phyloP scores from a whole-genome alignment of 2,888 invertebrate species.

The Rotaria macrura region DNA sequence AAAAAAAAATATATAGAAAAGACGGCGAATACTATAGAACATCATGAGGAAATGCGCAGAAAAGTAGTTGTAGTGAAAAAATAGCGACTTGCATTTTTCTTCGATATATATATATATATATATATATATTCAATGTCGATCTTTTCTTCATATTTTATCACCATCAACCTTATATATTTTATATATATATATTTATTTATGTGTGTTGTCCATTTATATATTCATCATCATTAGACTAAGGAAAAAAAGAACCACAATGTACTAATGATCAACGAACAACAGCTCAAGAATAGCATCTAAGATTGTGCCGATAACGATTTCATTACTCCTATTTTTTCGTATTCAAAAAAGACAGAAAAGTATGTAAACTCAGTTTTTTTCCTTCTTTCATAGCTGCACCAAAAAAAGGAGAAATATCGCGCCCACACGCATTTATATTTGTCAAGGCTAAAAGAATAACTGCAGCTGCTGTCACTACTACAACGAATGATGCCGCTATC shows the following conservation, averaged over 20 bases:
- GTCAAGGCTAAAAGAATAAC: background rate
- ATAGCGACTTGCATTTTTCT: background rate
- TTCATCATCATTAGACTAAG: background rate
- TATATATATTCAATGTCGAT: background rate
- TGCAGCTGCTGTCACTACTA: background rate
- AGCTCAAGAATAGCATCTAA: background rate
- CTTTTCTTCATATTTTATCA: background rate
- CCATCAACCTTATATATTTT: background rate
- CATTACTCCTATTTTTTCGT: background rate
- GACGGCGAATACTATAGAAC: background rate
- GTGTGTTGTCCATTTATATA: slow-evolving; percentile 3
- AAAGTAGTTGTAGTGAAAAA: background rate
- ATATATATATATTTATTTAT: background rate
- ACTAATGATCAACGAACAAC: slow-evolving; percentile 2
- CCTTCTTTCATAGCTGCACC: background rate
- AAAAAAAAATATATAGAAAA: background rate
- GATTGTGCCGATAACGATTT: background rate
- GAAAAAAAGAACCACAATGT: background rate
- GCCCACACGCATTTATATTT: background rate
- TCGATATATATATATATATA: background rate
- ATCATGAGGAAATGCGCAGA: background rate
- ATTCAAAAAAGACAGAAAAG: background rate
- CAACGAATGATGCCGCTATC: background rate
- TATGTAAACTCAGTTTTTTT: background rate
- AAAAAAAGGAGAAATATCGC: background rate